phyloP scores from a whole-genome alignment of 2,888 invertebrate genomes.

The Pyrgus malvae region DNA sequence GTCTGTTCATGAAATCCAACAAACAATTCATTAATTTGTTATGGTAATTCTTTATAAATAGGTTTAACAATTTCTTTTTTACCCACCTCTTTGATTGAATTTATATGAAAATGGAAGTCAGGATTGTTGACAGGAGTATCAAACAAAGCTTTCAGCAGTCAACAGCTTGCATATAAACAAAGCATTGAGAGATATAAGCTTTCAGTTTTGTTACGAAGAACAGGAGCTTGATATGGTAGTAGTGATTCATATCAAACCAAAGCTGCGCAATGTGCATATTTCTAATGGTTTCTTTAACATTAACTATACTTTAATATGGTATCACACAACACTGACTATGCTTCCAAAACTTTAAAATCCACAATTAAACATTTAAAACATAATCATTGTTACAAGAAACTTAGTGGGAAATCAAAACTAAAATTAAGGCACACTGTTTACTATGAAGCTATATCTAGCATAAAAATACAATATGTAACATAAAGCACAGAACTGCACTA shows the following conservation, averaged over 20 bases:
- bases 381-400: slow-evolving; percentile 14
- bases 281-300: slow-evolving; percentile 12
- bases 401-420: slow-evolving; percentile 23
- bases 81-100: too few species aligned
- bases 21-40: too few species aligned
- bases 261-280: slow-evolving; percentile 28
- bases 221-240: slow-evolving; percentile 13
- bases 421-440: slow-evolving; percentile 36
- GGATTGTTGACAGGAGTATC: neutral
- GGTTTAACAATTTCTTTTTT: too few species aligned
- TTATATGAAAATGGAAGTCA: neutral
- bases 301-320: slow-evolving; percentile 14
- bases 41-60: too few species aligned
- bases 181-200: slow-evolving; percentile 13
- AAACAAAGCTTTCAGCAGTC: slow-evolving; percentile 5
- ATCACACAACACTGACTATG: neutral
- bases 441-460: slow-evolving; percentile 42
- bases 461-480: slow-evolving; percentile 53
- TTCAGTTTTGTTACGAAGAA: slow-evolving; percentile 1
- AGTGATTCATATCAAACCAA: slow-evolving; percentile 20
- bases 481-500: slow-evolving; percentile 72
- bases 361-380: slow-evolving; percentile 8
- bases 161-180: slow-evolving; percentile 12
- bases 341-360: neutral
- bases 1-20: too few species aligned